A percentile compares a stretch with the other conserved stretches of the same genome.
These are phyloP conservation scores for Brachionus asplanchnoidis DNA, from an alignment of 1,140 invertebrate genomes.

Conservation along the genomic window DNA sequence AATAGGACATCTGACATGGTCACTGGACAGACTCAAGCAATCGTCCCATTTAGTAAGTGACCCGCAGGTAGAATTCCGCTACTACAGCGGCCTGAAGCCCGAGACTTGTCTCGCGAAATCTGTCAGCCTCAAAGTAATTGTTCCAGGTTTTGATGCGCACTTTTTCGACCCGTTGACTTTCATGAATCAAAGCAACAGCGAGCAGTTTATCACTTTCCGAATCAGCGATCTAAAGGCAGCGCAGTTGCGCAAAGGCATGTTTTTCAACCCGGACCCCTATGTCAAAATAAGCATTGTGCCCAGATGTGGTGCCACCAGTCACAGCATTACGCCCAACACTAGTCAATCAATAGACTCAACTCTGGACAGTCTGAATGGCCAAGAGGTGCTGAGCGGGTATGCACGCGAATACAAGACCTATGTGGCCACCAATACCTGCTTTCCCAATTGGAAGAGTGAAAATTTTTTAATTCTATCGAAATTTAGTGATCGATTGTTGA, in stretches of 20 bases:
- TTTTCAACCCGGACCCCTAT: constrained; percentile 61
- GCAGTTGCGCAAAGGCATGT: constrained; percentile 59
- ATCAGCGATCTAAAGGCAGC: constrained; percentile 52
- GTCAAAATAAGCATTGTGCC: constrained; percentile 58
- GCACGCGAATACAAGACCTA: constrained; percentile 54
- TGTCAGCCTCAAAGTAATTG: not conserved
- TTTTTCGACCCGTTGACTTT: constrained; percentile 5
- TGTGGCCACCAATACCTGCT: constrained; percentile 43
- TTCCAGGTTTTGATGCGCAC: not conserved
- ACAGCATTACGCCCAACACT: constrained; percentile 43
- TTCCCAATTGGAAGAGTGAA: constrained; percentile 45
- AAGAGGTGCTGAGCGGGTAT: constrained; percentile 52
- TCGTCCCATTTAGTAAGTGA: not conserved
- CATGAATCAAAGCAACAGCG: not conserved
- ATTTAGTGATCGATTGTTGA: constrained; percentile 57
- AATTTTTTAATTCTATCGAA: constrained; percentile 55
- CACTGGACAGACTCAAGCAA: not conserved
- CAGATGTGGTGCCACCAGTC: constrained; percentile 47
- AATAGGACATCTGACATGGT: constrained; percentile 37
- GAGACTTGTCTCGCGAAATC: not conserved
- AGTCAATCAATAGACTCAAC: constrained; percentile 53
- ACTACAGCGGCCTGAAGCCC: constrained; percentile 24
- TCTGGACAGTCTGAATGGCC: constrained; percentile 52
- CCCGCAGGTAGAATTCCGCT: constrained; percentile 2
- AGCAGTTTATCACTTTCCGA: constrained; percentile 29